Percentiles rank a stretch among this genome's conserved stretches.
Evolutionary conservation across 2,797 vertebrate genomes (phyloP).

Genomic region (Trematomus bernacchii): DNA sequence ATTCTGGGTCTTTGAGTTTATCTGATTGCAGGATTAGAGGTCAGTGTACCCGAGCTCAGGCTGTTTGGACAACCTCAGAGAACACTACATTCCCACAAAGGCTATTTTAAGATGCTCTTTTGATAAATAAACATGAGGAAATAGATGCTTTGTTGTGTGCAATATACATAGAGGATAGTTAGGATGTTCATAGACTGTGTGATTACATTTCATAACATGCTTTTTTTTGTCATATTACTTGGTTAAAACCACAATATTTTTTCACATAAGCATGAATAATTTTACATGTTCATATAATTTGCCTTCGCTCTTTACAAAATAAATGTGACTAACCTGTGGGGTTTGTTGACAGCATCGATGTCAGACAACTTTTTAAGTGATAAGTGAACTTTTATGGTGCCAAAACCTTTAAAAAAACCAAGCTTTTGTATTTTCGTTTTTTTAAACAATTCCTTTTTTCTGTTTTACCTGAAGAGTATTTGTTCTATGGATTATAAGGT

Average conservation of each 20-base stretch:
- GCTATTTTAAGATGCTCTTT: slow-evolving; percentile 2
- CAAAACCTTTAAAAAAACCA: no score
- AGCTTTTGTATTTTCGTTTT: no score
- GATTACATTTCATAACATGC: background rate
- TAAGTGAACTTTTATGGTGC: background rate
- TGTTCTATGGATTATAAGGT: no score
- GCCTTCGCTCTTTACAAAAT: background rate
- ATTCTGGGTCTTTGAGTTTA: slow-evolving; percentile 57
- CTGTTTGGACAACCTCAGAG: slow-evolving; percentile 36
- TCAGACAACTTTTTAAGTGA: background rate
- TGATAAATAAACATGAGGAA: background rate
- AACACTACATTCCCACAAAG: background rate
- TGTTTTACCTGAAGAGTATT: no score
- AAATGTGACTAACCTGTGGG: background rate
- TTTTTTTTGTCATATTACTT: background rate
- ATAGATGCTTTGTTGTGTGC: background rate
- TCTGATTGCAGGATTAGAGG: slow-evolving; percentile 44
- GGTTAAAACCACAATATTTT: background rate
- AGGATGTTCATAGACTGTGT: background rate
- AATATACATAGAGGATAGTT: background rate
- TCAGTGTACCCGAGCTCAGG: slow-evolving; percentile 40
- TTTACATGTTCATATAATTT: background rate
- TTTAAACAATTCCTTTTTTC: no score
- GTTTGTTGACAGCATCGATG: background rate
- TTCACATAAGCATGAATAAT: background rate